phyloP scores from a whole-genome alignment of 2,113 vertebrate species.

The Zosterops borbonicus region DNA sequence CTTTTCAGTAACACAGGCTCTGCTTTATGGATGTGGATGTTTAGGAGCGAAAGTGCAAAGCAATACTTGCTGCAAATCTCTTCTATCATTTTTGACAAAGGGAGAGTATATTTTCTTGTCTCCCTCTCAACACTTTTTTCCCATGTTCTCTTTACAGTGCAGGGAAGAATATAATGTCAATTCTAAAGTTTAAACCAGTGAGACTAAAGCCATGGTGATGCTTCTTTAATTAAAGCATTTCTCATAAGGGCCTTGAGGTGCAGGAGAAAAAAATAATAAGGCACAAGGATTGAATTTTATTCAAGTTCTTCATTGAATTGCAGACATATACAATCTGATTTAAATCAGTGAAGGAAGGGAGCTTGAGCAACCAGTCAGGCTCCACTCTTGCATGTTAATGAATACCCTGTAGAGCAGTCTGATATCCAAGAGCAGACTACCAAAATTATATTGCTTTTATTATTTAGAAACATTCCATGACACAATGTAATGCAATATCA shows the following conservation, averaged over 20 bases:
- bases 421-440: neutral
- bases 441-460: neutral
- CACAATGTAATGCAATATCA: neutral
- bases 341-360: neutral
- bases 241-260: constrained; percentile 21
- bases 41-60: neutral
- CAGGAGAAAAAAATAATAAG: constrained; percentile 32
- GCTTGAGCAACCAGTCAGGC: neutral
- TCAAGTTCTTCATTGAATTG: constrained; percentile 51
- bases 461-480: neutral
- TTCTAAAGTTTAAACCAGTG: neutral
- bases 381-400: neutral
- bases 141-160: neutral
- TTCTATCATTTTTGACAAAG: neutral
- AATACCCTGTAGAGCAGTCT: neutral
- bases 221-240: constrained; percentile 69
- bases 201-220: constrained; percentile 35
- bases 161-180: neutral
- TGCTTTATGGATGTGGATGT: neutral
- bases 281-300: constrained; percentile 51
- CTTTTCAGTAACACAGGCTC: neutral
- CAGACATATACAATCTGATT: constrained; percentile 18
- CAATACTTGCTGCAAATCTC: neutral
- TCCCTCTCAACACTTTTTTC: neutral
- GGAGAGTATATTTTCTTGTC: neutral